phyloP scores from a whole-genome alignment of 2,888 invertebrate species.

The Hypercompe scribonia region DNA sequence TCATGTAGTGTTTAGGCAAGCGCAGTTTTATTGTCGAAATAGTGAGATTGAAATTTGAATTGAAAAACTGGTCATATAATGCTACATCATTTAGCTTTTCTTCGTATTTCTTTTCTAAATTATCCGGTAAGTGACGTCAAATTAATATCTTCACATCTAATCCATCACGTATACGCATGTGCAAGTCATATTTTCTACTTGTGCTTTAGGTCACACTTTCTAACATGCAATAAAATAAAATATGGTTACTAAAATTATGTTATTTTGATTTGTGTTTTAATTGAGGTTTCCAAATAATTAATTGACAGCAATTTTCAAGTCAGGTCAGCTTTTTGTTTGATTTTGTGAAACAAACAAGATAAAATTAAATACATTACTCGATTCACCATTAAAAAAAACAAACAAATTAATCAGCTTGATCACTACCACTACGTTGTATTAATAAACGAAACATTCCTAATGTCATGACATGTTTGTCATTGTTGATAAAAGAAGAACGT shows the following conservation, averaged over 20 bases:
- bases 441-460: not conserved
- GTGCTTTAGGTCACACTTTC: not conserved
- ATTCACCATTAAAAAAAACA: not conserved
- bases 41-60: too few species aligned
- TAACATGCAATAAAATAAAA: too few species aligned
- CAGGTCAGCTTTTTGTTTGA: not conserved
- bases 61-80: too few species aligned
- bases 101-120: too few species aligned
- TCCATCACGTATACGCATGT: not conserved
- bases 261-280: not conserved
- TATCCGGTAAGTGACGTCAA: not conserved
- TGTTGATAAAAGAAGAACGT: not conserved
- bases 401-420: not conserved
- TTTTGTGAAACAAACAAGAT: not conserved
- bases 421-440: not conserved
- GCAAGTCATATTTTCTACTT: not conserved
- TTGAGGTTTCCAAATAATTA: not conserved
- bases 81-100: too few species aligned
- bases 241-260: too few species aligned
- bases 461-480: not conserved
- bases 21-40: too few species aligned
- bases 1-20: too few species aligned
- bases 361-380: not conserved
- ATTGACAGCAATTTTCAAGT: not conserved
- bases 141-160: not conserved